Base-by-base conservation (phyloP, 2,797 vertebrate species). In the Sebastiscus tertius region DNA sequence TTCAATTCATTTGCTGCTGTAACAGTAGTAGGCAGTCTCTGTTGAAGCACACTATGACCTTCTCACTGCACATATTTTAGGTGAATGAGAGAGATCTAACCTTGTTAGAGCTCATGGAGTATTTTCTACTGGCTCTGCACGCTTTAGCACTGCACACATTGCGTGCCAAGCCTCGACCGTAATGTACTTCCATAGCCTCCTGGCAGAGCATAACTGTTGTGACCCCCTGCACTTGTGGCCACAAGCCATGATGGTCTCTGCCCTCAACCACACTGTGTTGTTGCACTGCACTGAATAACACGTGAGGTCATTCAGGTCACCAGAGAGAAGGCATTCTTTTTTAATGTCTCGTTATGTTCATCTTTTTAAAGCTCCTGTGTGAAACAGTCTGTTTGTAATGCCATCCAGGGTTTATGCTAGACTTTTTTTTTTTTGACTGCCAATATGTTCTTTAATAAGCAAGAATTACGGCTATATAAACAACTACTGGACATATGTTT, bases 181-280 rank as follows among this genome's bases (percentile, higher is more conserved):
- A 80, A 64, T 83, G 36, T 22, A n/a, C 46, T 77, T 80, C 58
- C 20, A 39, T 61, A 70, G 64, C 71, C 62, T 75, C 59, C 52
- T 7, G 34, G 33, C 34, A 55, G 42, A 75, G 80, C 22, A 67
- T 64, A 73, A 74, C 62, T 67, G 63, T 29, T 71, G 49, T 63
- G 36, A 31, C 34, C 42, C 13, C 1, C 31, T 56, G 34, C 16
- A 4, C 64, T 52, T 70, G 72, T 70, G n/a, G 74, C 54, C 46
- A 68, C 42, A 67, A 79, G 63, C 74, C 58, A 54, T 69, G n/a
- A 61, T 46, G 61, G 22, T 39, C 55, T 72, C 22, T 82, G 46
- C 62, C 31, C n/a, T 79, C 24, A 72, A 46, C 65, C 12, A 10
- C 63, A 67, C 20, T 18, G 22, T 61, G 75, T 72, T 16, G 2